Base-by-base conservation (phyloP, 2,113 vertebrate species). In the Myotis yumanensis region DNA sequence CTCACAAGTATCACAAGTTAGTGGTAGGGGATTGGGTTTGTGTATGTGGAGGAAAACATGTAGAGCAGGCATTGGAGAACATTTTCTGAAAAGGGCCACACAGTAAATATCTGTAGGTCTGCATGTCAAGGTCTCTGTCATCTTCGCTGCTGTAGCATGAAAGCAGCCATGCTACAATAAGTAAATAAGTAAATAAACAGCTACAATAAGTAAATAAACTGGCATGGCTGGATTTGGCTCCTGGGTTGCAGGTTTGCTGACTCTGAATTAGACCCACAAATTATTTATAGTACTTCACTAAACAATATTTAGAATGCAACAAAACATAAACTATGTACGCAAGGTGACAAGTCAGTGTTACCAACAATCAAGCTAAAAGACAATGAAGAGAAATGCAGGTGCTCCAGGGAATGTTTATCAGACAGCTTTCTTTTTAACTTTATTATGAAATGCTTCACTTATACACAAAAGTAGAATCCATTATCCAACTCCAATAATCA, bases 361-460 rank as follows among this genome's bases (percentile, higher is more conserved):
- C 54, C 52, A 43, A 51, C 37, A 35, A 40, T 52, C 4, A 54
- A n/a, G 72, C 51, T 11, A 64, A 54, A 32, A 68, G 81, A 46
- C 75, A 25, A 73, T 32, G 75, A 32, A 62, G 30, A 46, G 15
- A 93, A 51, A 37, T 23, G 48, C 17, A 32, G 18, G 18, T 51
- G 66, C 64, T 7, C 12, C 14, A 37, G 68, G 72, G n/a, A 66
- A 57, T 52, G 23, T 30, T 43, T 54, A 40, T 43, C 62, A 79
- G 75, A 62, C 32, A 18, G 57, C 57, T 59, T 23, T 59, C 57
- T 17, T 51, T 91, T 76, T n/a, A 92, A 84, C 30, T 86, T 69
- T 30, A 14, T 64, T 59, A 76, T 30, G 52, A 93, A 57, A 80
- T 12, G 62, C 59, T 25, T 68, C 59, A 92, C 40, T 51, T 43